Evolutionary conservation across 2,113 vertebrate species (phyloP).

Genomic region (Perca flavescens): DNA sequence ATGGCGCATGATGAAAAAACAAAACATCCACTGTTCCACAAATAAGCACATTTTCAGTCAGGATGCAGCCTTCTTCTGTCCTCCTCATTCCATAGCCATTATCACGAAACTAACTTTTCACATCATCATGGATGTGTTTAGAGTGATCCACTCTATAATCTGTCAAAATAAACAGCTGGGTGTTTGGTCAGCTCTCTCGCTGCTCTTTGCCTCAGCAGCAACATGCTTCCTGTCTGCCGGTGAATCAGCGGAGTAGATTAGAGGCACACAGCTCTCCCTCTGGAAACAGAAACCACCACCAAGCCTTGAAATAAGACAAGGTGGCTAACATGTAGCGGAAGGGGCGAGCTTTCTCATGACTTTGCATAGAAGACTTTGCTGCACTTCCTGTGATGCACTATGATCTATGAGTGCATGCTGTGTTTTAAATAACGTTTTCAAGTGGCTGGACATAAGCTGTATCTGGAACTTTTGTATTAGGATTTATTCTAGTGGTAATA

Average conservation of each 20-base stretch:
- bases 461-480: neutral
- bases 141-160: conserved; percentile 70
- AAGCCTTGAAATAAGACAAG: conserved; percentile 49
- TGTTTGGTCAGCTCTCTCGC: conserved; percentile 67
- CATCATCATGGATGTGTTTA: conserved; percentile 39
- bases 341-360: conserved; percentile 35
- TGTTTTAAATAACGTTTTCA: neutral
- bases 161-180: conserved; percentile 71
- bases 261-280: conserved; percentile 46
- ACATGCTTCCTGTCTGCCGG: conserved; percentile 51
- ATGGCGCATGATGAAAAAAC: neutral
- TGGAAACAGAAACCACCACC: conserved; percentile 54
- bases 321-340: conserved; percentile 35
- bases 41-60: conserved; percentile 28
- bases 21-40: neutral
- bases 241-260: conserved; percentile 69
- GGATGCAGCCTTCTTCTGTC: conserved; percentile 23
- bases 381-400: conserved; percentile 21
- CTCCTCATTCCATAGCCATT: conserved; percentile 21
- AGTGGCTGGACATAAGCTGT: neutral
- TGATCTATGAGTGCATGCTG: neutral
- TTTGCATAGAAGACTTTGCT: conserved; percentile 7
- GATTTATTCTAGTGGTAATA: neutral
- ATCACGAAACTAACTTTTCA: conserved; percentile 46
- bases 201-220: conserved; percentile 38